Conservation (phyloP, 1,140 invertebrate species). For the Choristoneura fumiferana region DNA sequence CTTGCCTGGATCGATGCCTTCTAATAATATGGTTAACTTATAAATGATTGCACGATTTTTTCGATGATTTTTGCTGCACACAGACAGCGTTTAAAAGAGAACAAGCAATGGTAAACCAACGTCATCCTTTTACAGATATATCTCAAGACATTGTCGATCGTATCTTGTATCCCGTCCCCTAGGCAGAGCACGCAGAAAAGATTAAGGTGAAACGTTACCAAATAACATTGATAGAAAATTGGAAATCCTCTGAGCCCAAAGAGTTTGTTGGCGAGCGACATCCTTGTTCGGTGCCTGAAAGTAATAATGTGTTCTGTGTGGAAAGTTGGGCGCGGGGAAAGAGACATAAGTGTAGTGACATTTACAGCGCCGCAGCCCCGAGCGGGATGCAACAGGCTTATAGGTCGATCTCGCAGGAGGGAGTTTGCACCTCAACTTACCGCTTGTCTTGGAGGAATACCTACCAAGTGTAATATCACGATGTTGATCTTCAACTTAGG, state of each 20-base stretch:
- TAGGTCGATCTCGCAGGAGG: background rate
- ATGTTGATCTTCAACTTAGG: background rate
- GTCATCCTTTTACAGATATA: no score
- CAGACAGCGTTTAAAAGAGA: no score
- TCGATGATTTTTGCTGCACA: no score
- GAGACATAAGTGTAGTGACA: constrained; percentile 9
- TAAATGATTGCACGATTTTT: no score
- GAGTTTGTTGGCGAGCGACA: constrained; percentile 9
- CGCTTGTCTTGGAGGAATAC: background rate
- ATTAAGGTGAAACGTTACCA: constrained; percentile 9
- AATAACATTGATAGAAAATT: background rate
- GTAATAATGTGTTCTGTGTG: constrained; percentile 3
- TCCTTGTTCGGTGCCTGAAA: constrained; percentile 1
- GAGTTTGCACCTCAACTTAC: background rate
- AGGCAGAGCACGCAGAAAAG: background rate
- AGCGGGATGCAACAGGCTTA: constrained; percentile 14
- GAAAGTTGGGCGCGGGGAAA: constrained; percentile 4
- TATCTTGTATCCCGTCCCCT: background rate
- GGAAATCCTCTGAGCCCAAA: constrained; percentile 3
- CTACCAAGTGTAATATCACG: background rate
- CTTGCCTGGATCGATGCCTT: background rate
- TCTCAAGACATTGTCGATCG: background rate
- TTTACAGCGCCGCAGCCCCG: background rate
- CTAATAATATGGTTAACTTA: background rate
- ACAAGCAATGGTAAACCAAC: no score